Evolutionary conservation across 2,113 vertebrate species (phyloP), one percentile per base, ranked within the genome.

Genomic region (Semicossyphus pulcher): DNA sequence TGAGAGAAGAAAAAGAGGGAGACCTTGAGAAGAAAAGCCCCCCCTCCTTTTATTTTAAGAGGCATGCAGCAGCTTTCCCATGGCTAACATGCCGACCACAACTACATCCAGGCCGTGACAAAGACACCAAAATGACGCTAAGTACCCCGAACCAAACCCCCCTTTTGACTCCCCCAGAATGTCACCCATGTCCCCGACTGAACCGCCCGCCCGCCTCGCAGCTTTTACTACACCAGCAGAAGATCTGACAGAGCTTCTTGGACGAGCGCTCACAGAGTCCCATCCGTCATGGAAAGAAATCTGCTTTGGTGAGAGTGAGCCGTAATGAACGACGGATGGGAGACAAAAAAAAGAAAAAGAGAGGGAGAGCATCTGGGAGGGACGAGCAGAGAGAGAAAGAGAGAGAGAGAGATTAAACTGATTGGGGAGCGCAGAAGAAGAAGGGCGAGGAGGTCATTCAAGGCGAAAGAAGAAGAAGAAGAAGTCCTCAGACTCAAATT

Each of bases 201-300:
- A 86, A 78, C 80, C 23, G 12, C 34, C 59, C 23, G 12, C 34
- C 59, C 14, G 23, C 66, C 53, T 84, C 72, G 28, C 51, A 11
- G 64, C 72, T 78, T 64, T 71, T 51, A 76, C 81, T 44, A 54
- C 52, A 7, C 10, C 28, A 65, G 86, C 69, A 28, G 76, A 57
- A 72, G 76, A 66, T 76, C 69, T 80, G 83, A 84, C 76, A 23
- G 69, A 66, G 71, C 85, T 65, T 58, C 20, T 78, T 76, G 70
- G 74, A 72, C 36, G 57, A 54, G 64, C 20, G 15, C 53, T 82
- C 76, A 54, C 72, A 61, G 56, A 86, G 73, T 7, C 70, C 73
- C 81, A 85, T 90, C 71, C 81, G 74, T 90, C 86, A 80, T 62
- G 69, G 76, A 68, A 73, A 81, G 58, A 80, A 88, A 88, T 83